phyloP scores from a whole-genome alignment of 2,888 invertebrate genomes.

The Xylocampa areola region DNA sequence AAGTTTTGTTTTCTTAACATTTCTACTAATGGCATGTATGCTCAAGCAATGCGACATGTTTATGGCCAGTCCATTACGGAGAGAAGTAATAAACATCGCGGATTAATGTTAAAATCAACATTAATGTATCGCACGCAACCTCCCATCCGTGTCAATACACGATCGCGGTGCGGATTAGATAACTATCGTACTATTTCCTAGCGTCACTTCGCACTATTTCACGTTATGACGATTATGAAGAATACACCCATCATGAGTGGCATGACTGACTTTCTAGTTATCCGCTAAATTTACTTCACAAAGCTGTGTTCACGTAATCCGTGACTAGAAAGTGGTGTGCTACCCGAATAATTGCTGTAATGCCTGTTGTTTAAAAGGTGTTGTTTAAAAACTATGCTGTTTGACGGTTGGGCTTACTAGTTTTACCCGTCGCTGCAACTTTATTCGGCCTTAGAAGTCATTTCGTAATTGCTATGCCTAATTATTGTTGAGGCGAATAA shows the following conservation, averaged over 20 bases:
- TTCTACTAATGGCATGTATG: neutral
- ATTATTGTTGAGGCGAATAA: conserved; percentile 29
- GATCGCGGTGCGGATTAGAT: conserved; percentile 70
- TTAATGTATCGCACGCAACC: conserved; percentile 44
- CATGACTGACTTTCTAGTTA: conserved; percentile 75
- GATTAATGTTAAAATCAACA: conserved; percentile 48
- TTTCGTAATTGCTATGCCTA: conserved; percentile 35
- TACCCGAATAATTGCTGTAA: conserved; percentile 71
- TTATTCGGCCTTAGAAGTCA: conserved; percentile 29
- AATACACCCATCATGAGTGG: conserved; percentile 62
- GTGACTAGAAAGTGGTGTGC: conserved; percentile 78
- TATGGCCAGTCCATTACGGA: conserved; percentile 1
- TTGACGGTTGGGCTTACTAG: conserved; percentile 50
- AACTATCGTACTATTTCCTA: conserved; percentile 69
- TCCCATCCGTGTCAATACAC: conserved; percentile 72
- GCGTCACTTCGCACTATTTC: conserved; percentile 72
- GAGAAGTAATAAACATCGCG: conserved; percentile 15
- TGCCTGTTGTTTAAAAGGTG: conserved; percentile 61
- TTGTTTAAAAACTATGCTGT: conserved; percentile 55
- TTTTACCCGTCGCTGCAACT: conserved; percentile 19
- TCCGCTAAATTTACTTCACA: conserved; percentile 73
- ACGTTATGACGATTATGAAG: conserved; percentile 71
- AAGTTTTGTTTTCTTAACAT: neutral
- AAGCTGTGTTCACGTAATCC: conserved; percentile 77
- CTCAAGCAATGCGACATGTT: neutral